Evolutionary conservation across 2,888 invertebrate species (phyloP), one percentile per base, ranked within the genome.

Genomic region (Emmelina monodactyla): DNA sequence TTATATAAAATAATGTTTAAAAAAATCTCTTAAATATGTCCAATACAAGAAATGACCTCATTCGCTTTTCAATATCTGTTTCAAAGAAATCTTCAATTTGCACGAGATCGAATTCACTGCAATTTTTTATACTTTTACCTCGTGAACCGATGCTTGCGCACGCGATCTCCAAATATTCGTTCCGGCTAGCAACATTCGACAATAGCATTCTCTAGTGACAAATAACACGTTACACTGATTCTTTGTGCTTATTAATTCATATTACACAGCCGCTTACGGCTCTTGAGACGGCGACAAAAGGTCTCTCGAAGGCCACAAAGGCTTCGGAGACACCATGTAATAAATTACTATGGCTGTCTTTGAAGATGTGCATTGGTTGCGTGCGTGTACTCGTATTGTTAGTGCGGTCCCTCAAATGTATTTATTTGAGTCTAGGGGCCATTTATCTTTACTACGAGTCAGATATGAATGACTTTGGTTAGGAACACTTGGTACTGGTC

Each of bases 191-290:
- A 29, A 12, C 29, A 29, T 4, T 4, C 5, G 3, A 13, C 29
- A 13, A 7, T 10, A 11, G 25, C 35, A 43, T 41, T 38, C 32
- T 38, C 32, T 35, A 37, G 39, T 25, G 25, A 25, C 25, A 25
- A 73, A 70, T 73, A 71, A 69, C 59, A 69, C 58, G 65, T 66
- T 60, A 70, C 69, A 70, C 72, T 62, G 63, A 62, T 65, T 63
- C 67, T 70, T 73, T 76, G 73, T 75, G 66, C 65, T 79, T 79
- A 79, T 79, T 78, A 79, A 76, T 78, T 78, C 79, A 76, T 78
- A 78, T 79, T 79, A 79, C 67, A 78, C 71, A 76, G 75, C 61
- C 71, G 71, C 65, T 78, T 75, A 72, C 56, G 56, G 49, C 59
- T 63, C 69, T 67, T 60, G 62, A 68, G 63, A 61, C 53, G 60